Conservation (phyloP, 1,140 invertebrate genomes). For the Ctenoplectra terminalis region DNA sequence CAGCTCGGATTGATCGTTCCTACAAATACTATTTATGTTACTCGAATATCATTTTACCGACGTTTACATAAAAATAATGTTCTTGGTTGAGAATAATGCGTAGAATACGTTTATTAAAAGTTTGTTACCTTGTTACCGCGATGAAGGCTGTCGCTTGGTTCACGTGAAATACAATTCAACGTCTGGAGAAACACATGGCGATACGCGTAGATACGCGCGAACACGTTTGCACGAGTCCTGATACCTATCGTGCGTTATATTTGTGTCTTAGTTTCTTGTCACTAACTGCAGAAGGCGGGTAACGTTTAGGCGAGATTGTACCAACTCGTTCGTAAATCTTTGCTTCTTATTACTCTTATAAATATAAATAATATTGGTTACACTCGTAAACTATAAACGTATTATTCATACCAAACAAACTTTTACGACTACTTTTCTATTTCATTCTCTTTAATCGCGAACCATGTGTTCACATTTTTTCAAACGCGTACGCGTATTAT, state of each 20-base stretch:
- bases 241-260: not conserved
- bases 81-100: conserved; percentile 7
- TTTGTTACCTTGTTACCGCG: conserved; percentile 31
- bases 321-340: not conserved
- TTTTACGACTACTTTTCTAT: too few species aligned
- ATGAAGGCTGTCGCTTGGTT: conserved; percentile 1
- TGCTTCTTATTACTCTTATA: not conserved
- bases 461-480: too few species aligned
- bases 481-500: not conserved
- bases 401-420: too few species aligned
- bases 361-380: not conserved
- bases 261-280: not conserved
- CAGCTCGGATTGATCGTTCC: not conserved
- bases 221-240: not conserved
- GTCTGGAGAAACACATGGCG: conserved; percentile 7
- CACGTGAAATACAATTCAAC: conserved; percentile 5
- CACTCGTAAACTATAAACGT: too few species aligned
- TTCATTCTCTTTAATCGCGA: too few species aligned
- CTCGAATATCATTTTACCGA: not conserved
- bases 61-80: not conserved
- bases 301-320: not conserved
- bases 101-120: conserved; percentile 46
- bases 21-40: not conserved
- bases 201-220: conserved; percentile 19
- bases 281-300: not conserved